phyloP scores from a whole-genome alignment of 2,888 invertebrate genomes.

The Leptinotarsa haldemani region DNA sequence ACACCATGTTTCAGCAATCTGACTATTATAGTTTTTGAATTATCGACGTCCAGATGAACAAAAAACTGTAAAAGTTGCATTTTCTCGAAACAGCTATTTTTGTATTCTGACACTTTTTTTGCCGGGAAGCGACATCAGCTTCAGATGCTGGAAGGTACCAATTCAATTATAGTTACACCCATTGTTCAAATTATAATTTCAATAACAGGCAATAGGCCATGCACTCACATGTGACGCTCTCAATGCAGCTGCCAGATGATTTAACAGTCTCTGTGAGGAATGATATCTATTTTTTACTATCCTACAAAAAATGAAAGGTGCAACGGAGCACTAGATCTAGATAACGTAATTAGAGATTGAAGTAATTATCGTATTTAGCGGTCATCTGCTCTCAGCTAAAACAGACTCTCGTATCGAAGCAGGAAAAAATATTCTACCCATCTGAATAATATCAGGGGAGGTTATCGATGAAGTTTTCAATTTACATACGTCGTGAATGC shows the following conservation, averaged over 20 bases:
- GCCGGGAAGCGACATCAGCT: too few relatives aligned
- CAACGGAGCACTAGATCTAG: conserved; percentile 46
- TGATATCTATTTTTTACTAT: conserved; percentile 26
- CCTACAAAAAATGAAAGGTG: conserved; percentile 28
- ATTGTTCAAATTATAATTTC: background rate
- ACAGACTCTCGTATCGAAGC: conserved; percentile 22
- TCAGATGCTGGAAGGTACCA: background rate
- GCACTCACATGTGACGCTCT: background rate
- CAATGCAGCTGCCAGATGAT: conserved; percentile 11
- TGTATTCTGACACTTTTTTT: too few relatives aligned
- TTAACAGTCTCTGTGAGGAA: conserved; percentile 10
- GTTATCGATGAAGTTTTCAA: background rate
- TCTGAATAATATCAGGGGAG: background rate
- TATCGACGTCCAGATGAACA: too few relatives aligned
- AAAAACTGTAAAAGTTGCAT: too few relatives aligned
- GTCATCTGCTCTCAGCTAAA: conserved; percentile 44
- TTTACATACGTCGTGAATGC: too few relatives aligned
- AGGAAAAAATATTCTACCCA: conserved; percentile 1
- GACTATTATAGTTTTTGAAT: too few relatives aligned
- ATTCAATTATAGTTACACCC: background rate
- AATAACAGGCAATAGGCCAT: background rate
- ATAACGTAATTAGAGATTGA: conserved; percentile 45
- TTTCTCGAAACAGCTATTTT: too few relatives aligned
- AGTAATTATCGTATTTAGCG: conserved; percentile 48
- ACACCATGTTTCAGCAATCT: too few relatives aligned